phyloP scores from a whole-genome alignment of 1,140 invertebrate genomes.

The Aphaenogaster rudis region DNA sequence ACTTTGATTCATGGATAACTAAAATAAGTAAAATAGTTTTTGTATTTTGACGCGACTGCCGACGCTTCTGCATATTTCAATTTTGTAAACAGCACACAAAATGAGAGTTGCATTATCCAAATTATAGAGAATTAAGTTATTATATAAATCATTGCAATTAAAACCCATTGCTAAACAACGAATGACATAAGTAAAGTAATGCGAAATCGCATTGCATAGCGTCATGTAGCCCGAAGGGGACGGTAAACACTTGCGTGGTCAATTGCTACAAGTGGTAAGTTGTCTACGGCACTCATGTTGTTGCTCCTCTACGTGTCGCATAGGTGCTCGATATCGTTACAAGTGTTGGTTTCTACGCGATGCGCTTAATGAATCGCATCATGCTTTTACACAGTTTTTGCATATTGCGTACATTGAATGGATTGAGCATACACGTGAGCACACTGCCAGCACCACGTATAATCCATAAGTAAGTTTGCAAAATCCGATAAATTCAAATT shows the following conservation, averaged over 20 bases:
- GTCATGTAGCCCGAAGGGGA: conserved; percentile 84
- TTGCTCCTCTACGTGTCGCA: conserved; percentile 63
- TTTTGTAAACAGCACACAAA: background rate
- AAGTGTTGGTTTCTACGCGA: conserved; percentile 66
- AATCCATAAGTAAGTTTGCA: background rate
- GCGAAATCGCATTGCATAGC: conserved; percentile 82
- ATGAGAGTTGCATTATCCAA: background rate
- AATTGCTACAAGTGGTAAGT: conserved; percentile 85
- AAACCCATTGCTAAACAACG: conserved; percentile 35
- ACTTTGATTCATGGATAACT: background rate
- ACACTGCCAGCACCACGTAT: background rate
- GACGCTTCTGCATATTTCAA: background rate
- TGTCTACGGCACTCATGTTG: conserved; percentile 70
- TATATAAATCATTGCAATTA: conserved; percentile 47
- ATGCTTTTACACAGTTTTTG: background rate
- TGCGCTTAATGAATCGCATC: conserved; percentile 2
- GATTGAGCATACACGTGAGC: background rate
- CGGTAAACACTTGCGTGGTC: conserved; percentile 86
- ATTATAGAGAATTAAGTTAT: background rate
- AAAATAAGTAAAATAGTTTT: background rate
- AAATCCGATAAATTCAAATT: background rate
- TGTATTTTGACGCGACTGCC: background rate
- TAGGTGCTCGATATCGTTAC: conserved; percentile 45
- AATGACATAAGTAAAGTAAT: conserved; percentile 47
- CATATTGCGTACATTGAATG: background rate